phyloP scores from a whole-genome alignment of 2,113 vertebrate genomes.

The Takifugu flavidus region DNA sequence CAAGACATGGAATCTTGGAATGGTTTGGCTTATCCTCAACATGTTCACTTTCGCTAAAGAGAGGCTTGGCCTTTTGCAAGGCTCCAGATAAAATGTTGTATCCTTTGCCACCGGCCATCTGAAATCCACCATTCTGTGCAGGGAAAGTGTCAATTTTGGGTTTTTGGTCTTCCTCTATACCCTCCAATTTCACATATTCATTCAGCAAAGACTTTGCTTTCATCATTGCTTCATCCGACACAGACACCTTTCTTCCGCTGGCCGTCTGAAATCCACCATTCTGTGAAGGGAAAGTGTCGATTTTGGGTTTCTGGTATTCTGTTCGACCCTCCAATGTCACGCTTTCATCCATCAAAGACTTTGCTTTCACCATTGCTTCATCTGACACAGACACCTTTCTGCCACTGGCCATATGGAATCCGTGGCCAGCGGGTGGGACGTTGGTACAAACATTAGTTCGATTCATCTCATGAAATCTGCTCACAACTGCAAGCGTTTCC shows the following conservation, averaged over 20 bases:
- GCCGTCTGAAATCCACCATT: slow-evolving; percentile 77
- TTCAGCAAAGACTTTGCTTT: slow-evolving; percentile 67
- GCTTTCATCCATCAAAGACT: slow-evolving; percentile 72
- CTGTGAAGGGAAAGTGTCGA: slow-evolving; percentile 3
- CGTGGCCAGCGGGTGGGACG: background rate
- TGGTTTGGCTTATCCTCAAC: slow-evolving; percentile 10
- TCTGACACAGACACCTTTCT: slow-evolving; percentile 41
- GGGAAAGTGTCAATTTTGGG: background rate
- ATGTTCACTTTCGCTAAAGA: slow-evolving; percentile 69
- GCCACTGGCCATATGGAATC: slow-evolving; percentile 57
- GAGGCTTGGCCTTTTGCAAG: slow-evolving; percentile 70
- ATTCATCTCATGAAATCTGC: too few species aligned
- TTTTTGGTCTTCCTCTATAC: slow-evolving; percentile 3
- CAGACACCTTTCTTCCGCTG: slow-evolving; percentile 36
- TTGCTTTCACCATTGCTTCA: slow-evolving; percentile 39
- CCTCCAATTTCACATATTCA: slow-evolving; percentile 54
- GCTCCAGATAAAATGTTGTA: slow-evolving; percentile 73
- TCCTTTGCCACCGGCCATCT: slow-evolving; percentile 75
- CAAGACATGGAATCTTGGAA: background rate
- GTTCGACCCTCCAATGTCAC: slow-evolving; percentile 24
- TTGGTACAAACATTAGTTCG: too few species aligned
- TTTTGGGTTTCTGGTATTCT: slow-evolving; percentile 5
- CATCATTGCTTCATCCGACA: slow-evolving; percentile 38
- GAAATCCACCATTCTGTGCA: slow-evolving; percentile 72
- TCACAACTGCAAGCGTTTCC: too few species aligned